Conservation (phyloP, 2,888 invertebrate genomes). For the Parapristionchus giblindavisi region DNA sequence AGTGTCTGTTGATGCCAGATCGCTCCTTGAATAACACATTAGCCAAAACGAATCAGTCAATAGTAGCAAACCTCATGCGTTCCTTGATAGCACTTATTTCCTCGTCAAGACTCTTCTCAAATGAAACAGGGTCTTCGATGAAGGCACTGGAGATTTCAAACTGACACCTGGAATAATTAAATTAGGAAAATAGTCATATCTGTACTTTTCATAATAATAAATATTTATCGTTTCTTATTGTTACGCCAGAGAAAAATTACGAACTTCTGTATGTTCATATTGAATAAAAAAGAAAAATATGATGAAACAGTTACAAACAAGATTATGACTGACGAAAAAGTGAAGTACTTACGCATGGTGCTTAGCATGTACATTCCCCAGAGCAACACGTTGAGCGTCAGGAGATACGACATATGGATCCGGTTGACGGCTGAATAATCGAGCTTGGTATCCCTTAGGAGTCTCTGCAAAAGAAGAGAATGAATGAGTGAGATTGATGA, state of each 20-base stretch:
- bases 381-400: not conserved
- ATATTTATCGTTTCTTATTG: no score
- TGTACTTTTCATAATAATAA: no score
- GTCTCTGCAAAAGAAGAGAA: not conserved
- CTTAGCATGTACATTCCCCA: not conserved
- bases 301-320: no score
- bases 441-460: conserved; percentile 28
- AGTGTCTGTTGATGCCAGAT: conserved; percentile 13
- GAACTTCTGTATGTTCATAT: no score
- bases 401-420: not conserved
- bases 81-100: conserved; percentile 19
- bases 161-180: not conserved
- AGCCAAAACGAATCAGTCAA: no score
- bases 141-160: conserved; percentile 9
- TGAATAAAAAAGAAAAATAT: no score
- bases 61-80: conserved; percentile 8
- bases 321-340: no score
- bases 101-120: not conserved
- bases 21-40: not conserved
- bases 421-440: conserved; percentile 11
- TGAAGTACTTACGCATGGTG: conserved; percentile 20
- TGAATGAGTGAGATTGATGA: no score
- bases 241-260: no score
- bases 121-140: conserved; percentile 7
- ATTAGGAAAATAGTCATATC: no score